Percentiles rank a stretch among this genome's conserved stretches.
Evolutionary conservation across 2,113 vertebrate genomes (phyloP).

Genomic region (Neopipo cinnamomea): DNA sequence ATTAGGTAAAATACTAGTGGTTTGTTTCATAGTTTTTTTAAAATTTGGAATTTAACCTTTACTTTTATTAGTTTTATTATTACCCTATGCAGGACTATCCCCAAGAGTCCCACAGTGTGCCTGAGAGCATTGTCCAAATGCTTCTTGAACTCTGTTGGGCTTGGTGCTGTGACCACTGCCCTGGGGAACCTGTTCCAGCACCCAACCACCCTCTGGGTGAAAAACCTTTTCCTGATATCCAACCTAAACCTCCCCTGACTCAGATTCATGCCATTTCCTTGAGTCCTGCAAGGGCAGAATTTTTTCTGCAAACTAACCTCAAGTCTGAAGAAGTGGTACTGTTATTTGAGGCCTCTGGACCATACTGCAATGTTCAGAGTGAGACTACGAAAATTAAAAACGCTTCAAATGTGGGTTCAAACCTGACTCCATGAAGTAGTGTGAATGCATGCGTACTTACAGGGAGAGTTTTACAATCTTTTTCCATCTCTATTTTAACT

Average conservation of each 20-base stretch:
- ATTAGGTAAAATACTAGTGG: not conserved
- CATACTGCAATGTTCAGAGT: not conserved
- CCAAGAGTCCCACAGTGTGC: not conserved
- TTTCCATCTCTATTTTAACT: not conserved
- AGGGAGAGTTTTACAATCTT: not conserved
- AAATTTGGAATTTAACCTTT: not conserved
- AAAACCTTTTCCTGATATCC: not conserved
- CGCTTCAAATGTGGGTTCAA: not conserved
- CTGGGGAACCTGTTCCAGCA: not conserved
- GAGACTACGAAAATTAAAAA: not conserved
- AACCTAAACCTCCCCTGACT: not conserved
- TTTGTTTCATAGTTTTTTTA: not conserved
- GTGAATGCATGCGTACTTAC: not conserved
- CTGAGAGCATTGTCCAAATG: not conserved
- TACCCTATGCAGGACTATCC: not conserved
- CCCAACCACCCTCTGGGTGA: not conserved
- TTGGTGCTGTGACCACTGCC: accelerated
- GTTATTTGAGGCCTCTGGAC: not conserved
- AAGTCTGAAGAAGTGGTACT: not conserved
- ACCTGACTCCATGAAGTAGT: not conserved
- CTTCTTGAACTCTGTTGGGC: not conserved
- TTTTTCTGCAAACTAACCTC: not conserved
- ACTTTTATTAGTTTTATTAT: not conserved
- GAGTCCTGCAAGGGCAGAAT: not conserved
- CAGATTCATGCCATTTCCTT: not conserved